These are phyloP conservation scores for Tilapia sparmanii DNA, from an alignment of 2,113 vertebrate genomes.

Conservation along the genomic window DNA sequence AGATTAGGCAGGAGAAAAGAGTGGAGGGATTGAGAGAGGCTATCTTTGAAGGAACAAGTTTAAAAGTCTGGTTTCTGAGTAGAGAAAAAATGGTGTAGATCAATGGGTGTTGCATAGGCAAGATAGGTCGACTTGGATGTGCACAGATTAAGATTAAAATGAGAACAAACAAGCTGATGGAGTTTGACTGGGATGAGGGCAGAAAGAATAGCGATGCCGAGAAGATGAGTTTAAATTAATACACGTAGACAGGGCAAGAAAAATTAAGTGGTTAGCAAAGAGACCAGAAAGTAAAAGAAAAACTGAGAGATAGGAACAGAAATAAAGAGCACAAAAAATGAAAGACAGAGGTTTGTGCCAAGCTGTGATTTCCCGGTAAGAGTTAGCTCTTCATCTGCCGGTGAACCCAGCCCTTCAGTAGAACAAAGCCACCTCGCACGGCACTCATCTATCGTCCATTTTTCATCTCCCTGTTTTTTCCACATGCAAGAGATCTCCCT, in stretches of 20 bases:
- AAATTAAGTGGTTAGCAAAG: neutral
- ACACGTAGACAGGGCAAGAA: neutral
- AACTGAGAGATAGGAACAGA: neutral
- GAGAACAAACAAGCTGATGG: neutral
- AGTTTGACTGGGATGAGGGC: neutral
- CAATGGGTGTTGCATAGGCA: neutral
- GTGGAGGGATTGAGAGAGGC: neutral
- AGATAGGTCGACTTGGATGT: neutral
- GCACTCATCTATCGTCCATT: constrained; percentile 28
- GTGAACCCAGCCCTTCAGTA: constrained; percentile 20
- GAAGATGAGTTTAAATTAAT: neutral
- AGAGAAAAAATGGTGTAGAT: neutral
- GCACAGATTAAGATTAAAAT: neutral
- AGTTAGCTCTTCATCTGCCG: constrained; percentile 31
- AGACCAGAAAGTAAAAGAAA: neutral
- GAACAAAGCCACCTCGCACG: constrained; percentile 37
- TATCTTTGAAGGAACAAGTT: neutral
- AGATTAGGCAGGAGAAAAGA: neutral
- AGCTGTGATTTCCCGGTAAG: constrained; percentile 46
- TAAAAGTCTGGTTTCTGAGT: neutral
- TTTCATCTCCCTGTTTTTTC: constrained; percentile 34
- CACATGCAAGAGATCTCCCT: constrained; percentile 8
- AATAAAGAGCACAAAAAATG: constrained; percentile 14
- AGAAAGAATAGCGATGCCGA: neutral
- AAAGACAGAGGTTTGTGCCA: constrained; percentile 24